Conservation (phyloP, 2,888 invertebrate genomes). For the Caenorhabditis sulstoni region DNA sequence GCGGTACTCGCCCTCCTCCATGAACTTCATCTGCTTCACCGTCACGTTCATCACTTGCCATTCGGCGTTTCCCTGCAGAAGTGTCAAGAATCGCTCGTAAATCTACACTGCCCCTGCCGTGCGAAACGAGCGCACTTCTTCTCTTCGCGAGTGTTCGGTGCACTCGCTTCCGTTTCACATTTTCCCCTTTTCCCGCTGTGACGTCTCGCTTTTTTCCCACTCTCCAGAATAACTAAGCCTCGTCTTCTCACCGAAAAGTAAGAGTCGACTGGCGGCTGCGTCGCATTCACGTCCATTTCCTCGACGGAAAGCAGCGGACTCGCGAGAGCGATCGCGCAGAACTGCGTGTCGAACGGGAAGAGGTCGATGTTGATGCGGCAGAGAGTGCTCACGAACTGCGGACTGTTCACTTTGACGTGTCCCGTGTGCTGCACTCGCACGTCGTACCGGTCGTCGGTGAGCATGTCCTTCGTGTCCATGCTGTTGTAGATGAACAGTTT, state of each 20-base stretch:
- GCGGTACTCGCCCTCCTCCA: slow-evolving; percentile 79
- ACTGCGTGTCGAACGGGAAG: slow-evolving; percentile 79
- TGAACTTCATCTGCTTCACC: slow-evolving; percentile 76
- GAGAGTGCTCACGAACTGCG: slow-evolving; percentile 74
- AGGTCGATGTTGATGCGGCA: slow-evolving; percentile 76
- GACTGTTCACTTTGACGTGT: slow-evolving; percentile 75
- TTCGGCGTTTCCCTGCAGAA: slow-evolving; percentile 78
- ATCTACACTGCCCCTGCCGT: too few relatives aligned
- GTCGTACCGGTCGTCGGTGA: slow-evolving; percentile 76
- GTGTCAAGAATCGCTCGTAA: too few relatives aligned
- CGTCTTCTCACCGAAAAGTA: slow-evolving; percentile 71
- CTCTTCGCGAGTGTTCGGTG: neutral
- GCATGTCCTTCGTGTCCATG: slow-evolving; percentile 80
- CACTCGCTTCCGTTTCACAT: neutral
- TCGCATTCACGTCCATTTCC: slow-evolving; percentile 78
- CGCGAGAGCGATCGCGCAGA: slow-evolving; percentile 78
- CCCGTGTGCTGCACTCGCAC: slow-evolving; percentile 75
- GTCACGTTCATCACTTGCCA: slow-evolving; percentile 79
- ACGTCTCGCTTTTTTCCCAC: slow-evolving; percentile 16
- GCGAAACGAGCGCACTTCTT: too few relatives aligned
- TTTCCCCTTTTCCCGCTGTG: neutral
- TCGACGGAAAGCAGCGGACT: slow-evolving; percentile 76
- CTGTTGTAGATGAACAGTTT: slow-evolving; percentile 79
- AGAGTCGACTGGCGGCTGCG: slow-evolving; percentile 73
- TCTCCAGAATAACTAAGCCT: slow-evolving; percentile 5